Percentiles rank a stretch among this genome's conserved stretches.
Conservation (phyloP, 2,797 vertebrate genomes). For the Sebastes matsubarae region DNA sequence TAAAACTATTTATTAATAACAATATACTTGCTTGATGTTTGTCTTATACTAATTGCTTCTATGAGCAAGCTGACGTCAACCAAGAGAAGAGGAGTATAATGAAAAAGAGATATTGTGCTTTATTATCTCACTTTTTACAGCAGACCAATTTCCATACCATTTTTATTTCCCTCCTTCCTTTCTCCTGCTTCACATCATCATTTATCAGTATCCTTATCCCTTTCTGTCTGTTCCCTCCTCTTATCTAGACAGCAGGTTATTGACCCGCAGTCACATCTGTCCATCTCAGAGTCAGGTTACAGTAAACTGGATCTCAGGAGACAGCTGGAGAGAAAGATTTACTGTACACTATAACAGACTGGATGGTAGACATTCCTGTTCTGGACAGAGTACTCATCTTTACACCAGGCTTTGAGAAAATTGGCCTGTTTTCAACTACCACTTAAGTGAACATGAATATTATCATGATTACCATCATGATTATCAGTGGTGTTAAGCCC, state of each 20-base stretch:
- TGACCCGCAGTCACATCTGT: constrained; percentile 51
- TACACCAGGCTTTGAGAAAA: background rate
- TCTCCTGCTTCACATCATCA: background rate
- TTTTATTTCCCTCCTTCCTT: background rate
- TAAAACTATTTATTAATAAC: background rate
- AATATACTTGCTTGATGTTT: background rate
- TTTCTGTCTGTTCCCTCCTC: background rate
- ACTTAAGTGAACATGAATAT: background rate
- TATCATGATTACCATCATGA: background rate
- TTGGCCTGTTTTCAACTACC: background rate
- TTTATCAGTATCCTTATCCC: background rate
- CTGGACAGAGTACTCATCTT: background rate
- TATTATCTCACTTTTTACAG: background rate
- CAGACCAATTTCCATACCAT: background rate
- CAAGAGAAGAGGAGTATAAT: background rate
- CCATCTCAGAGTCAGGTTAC: constrained; percentile 48
- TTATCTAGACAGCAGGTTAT: constrained; percentile 16
- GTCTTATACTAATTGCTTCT: background rate
- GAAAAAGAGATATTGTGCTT: background rate
- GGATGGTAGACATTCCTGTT: background rate
- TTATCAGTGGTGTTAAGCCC: background rate
- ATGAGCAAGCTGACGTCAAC: background rate
- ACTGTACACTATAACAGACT: background rate
- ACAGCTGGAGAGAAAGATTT: constrained; percentile 7
- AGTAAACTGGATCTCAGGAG: constrained; percentile 31